These are phyloP conservation scores for Doryteuthis pealeii DNA, from an alignment of 1,140 invertebrate genomes.

Conservation along the genomic window DNA sequence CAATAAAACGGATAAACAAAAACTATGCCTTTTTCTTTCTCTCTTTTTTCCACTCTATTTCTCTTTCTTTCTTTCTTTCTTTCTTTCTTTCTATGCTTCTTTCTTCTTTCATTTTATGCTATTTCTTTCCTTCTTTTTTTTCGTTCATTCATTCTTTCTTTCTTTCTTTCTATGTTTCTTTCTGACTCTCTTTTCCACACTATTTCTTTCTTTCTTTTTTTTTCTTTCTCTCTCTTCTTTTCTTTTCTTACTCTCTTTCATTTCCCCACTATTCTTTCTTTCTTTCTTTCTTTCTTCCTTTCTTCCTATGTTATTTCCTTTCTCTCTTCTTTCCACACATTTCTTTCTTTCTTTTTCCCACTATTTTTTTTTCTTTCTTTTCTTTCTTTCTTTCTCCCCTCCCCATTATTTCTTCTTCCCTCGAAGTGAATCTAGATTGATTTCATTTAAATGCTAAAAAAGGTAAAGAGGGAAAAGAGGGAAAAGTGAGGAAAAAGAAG, in stretches of 20 bases:
- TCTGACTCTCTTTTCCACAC: not conserved
- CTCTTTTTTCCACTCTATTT: no score
- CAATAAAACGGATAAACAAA: no score
- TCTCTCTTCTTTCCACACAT: not conserved
- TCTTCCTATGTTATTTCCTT: not conserved
- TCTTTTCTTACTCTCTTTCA: not conserved
- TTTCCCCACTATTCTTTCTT: not conserved
- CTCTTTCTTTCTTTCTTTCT: not conserved
- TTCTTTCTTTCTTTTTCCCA: not conserved
- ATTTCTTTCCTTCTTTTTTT: slow-evolving; percentile 59
- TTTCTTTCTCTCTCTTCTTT: not conserved
- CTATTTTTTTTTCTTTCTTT: slow-evolving; percentile 29
- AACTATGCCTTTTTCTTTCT: no score
- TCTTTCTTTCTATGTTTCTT: not conserved
- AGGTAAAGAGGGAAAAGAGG: no score
- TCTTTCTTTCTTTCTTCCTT: not conserved
- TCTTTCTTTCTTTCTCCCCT: not conserved
- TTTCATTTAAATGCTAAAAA: no score
- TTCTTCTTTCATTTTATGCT: no score
- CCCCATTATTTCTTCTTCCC: not conserved
- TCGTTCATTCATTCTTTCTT: slow-evolving; percentile 4
- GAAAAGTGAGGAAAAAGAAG: no score
- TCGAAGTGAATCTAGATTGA: no score
- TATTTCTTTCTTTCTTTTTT: not conserved
- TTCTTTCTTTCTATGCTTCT: no score